These are phyloP conservation scores for Acleris holmiana DNA, from an alignment of 2,888 invertebrate genomes.

Conservation along the genomic window DNA sequence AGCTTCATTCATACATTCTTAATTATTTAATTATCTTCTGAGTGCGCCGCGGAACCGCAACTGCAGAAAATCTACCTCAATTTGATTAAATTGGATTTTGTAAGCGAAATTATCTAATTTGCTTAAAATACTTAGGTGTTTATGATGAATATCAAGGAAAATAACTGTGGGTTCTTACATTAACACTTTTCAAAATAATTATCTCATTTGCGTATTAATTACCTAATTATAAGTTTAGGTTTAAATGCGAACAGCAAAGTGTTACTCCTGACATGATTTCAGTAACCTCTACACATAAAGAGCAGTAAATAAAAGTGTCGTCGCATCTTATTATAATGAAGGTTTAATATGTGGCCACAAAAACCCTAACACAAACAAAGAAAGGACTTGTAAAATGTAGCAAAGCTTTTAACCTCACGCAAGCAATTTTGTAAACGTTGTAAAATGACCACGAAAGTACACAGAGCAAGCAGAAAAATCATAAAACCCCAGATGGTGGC, in stretches of 20 bases:
- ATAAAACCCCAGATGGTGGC: constrained; percentile 84
- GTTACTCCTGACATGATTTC: too few relatives aligned
- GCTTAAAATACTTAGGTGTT: too few relatives aligned
- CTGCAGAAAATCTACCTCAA: constrained; percentile 68
- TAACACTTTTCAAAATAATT: too few relatives aligned
- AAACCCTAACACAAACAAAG: constrained; percentile 42
- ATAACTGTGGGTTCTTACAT: too few relatives aligned
- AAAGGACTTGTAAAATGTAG: constrained; percentile 44
- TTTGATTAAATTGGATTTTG: constrained; percentile 76
- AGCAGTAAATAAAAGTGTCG: constrained; percentile 12
- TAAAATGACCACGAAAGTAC: constrained; percentile 80
- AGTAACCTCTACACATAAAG: neutral
- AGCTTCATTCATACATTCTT: constrained; percentile 82
- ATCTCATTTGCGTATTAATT: too few relatives aligned
- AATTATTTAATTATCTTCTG: constrained; percentile 82
- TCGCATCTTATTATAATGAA: constrained; percentile 22
- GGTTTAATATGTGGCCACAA: constrained; percentile 32
- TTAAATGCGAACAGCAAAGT: too few relatives aligned
- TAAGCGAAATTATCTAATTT: constrained; percentile 44
- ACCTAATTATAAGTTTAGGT: too few relatives aligned
- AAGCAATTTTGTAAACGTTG: constrained; percentile 74
- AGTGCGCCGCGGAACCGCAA: constrained; percentile 66
- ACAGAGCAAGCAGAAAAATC: constrained; percentile 83
- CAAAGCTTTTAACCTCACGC: constrained; percentile 64
- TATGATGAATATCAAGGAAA: too few relatives aligned